These are phyloP conservation scores for Eucriotettix oculatus DNA, from an alignment of 2,888 invertebrate species.

Conservation along the genomic window DNA sequence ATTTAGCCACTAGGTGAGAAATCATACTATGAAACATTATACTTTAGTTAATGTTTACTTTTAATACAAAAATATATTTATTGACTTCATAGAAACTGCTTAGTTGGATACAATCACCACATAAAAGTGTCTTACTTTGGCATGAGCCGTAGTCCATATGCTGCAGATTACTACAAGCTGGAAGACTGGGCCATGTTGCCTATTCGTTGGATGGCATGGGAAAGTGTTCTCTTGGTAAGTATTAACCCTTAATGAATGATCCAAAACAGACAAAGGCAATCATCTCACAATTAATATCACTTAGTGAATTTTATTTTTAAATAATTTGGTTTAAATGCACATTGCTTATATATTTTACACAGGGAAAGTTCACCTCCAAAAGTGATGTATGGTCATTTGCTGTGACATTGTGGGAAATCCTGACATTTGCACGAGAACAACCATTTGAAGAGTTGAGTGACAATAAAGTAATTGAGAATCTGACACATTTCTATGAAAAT, in stretches of 20 bases:
- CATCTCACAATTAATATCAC: not conserved
- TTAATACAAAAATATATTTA: not conserved
- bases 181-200: slow-evolving; percentile 53
- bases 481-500: slow-evolving; percentile 60
- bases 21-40: not conserved
- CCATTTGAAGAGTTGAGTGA: slow-evolving; percentile 66
- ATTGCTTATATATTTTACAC: slow-evolving; percentile 18
- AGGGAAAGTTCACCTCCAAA: slow-evolving; percentile 68
- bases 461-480: slow-evolving; percentile 68
- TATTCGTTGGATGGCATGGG: slow-evolving; percentile 81
- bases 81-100: slow-evolving; percentile 46
- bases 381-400: slow-evolving; percentile 84
- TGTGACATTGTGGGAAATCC: slow-evolving; percentile 73
- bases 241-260: not conserved
- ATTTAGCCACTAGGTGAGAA: slow-evolving; percentile 58
- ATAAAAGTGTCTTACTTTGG: slow-evolving; percentile 58
- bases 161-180: slow-evolving; percentile 61
- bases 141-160: slow-evolving; percentile 50
- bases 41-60: not conserved
- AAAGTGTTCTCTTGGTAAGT: slow-evolving; percentile 57
- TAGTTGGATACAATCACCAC: slow-evolving; percentile 55
- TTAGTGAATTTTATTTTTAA: not conserved
- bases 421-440: slow-evolving; percentile 66
- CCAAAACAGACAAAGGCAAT: not conserved
- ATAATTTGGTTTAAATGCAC: not conserved